Evolutionary conservation across 1,140 invertebrate species (phyloP).

Genomic region (Drosophila malerkotliana): DNA sequence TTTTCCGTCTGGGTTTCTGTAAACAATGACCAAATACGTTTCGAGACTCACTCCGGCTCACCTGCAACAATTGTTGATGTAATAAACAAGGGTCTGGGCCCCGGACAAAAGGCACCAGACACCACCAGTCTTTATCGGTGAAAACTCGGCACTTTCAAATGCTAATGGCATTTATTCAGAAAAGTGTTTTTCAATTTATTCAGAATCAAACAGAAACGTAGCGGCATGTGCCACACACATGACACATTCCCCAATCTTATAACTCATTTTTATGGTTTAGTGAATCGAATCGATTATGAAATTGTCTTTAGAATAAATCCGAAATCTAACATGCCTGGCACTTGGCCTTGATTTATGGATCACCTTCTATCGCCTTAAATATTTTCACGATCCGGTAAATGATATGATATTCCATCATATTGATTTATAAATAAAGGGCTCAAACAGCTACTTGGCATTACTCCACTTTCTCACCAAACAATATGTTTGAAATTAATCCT

Average conservation of each 20-base stretch:
- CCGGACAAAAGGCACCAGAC: constrained; percentile 13
- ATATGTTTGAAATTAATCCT: constrained; percentile 28
- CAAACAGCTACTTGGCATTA: constrained; percentile 12
- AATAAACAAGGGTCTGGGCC: constrained; percentile 38
- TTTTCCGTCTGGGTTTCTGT: constrained; percentile 23
- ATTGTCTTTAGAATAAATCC: constrained; percentile 33
- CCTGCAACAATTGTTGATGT: constrained; percentile 70
- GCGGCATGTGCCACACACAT: constrained; percentile 48
- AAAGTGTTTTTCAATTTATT: constrained; percentile 6
- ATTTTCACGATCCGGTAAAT: constrained; percentile 39
- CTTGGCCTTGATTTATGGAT: constrained; percentile 57
- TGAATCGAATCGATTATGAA: constrained; percentile 58
- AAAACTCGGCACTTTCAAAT: constrained; percentile 53
- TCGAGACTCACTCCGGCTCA: constrained; percentile 42
- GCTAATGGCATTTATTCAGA: constrained; percentile 43
- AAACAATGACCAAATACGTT: constrained; percentile 52
- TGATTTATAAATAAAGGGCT: constrained; percentile 4
- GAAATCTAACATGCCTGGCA: constrained; percentile 38
- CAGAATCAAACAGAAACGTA: constrained; percentile 8
- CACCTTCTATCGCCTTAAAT: constrained; percentile 46
- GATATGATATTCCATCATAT: constrained; percentile 39
- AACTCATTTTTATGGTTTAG: constrained; percentile 65
- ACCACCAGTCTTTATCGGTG: constrained; percentile 24
- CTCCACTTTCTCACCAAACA: constrained; percentile 30
- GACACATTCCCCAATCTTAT: constrained; percentile 22